Base-by-base conservation (phyloP, 1,140 invertebrate species). In the Philopotamus ludificatus region DNA sequence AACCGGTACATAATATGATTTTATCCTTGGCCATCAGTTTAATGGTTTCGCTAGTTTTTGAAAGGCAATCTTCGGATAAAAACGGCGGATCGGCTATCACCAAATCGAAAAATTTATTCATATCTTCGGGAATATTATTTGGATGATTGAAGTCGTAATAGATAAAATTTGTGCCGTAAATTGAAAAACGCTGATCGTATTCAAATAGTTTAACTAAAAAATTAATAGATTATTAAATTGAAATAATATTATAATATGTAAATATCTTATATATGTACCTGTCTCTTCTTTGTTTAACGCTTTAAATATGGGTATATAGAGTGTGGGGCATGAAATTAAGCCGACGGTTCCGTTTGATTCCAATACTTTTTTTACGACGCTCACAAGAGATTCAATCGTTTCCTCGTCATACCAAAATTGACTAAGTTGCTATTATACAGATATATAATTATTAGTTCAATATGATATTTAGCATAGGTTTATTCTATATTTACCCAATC, bases 11-110 rank as follows among this genome's bases (percentile, higher is more conserved):
- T 0, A 98, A 77, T 25, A 98, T 83, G 45, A 97, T 86, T 74
- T 95, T 92, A 8, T 86, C 80, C 74, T 92, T 92, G 0, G 86
- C 75, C 44, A 98, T 73, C 70, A 85, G 86, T 68, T 87, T 88
- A 3, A 97, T 85, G 0, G 95, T 94, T 41, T 85, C 75, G 0
- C 92, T 84, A 21, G 87, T 89, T 81, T 97, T 97, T 1, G 84
- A 84, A 15, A 97, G 82, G 80, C 96, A 98, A 78, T 98, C 95
- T 70, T 94, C 89, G 0, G 93, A 91, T 3, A 98, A 78, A 79
- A 97, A 98, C 9, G 96, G 96, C 9, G 96, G 95, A 82, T 98
- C 95, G 0, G 89, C 92, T 57, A 98, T 82, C 1, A 98, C 89
- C 15, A 98, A 71, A 76, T 97, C 91, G 80, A 90, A 98, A 20